These are phyloP conservation scores for Crioceris asparagi DNA, from an alignment of 2,888 invertebrate genomes.

Conservation along the genomic window DNA sequence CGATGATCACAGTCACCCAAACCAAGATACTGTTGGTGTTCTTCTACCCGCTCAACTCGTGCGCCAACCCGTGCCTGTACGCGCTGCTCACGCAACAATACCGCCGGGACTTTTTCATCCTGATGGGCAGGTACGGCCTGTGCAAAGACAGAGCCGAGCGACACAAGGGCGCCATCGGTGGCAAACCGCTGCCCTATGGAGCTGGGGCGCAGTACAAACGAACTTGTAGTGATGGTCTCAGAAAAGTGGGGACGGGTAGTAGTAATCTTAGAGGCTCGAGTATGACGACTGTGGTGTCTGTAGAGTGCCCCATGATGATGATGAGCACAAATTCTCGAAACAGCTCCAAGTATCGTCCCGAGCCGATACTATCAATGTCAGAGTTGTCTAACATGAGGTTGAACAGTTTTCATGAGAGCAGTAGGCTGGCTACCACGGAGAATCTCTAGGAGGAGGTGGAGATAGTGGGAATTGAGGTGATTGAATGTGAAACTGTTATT, in stretches of 20 bases:
- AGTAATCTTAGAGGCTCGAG: constrained; percentile 32
- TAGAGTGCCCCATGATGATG: constrained; percentile 32
- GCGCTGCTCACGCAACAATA: constrained; percentile 57
- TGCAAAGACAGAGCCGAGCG: constrained; percentile 38
- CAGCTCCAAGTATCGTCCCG: constrained; percentile 24
- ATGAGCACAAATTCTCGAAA: constrained; percentile 26
- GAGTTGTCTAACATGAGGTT: constrained; percentile 27
- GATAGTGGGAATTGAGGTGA: no score
- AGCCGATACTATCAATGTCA: constrained; percentile 26
- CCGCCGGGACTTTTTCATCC: constrained; percentile 45
- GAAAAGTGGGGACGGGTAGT: constrained; percentile 25
- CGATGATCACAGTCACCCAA: constrained; percentile 46
- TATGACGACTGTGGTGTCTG: constrained; percentile 34
- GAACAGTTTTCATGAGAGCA: no score
- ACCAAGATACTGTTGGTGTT: constrained; percentile 51
- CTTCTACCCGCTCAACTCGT: constrained; percentile 58
- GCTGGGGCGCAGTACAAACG: constrained; percentile 30
- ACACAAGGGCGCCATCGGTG: constrained; percentile 39
- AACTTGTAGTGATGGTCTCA: constrained; percentile 16
- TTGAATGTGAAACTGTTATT: no score
- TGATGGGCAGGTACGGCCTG: constrained; percentile 41
- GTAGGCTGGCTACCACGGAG: no score
- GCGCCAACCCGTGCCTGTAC: constrained; percentile 59
- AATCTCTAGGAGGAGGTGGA: no score
- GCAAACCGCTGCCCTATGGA: constrained; percentile 34